phyloP scores from a whole-genome alignment of 2,888 invertebrate species.

The Lasius platythorax region DNA sequence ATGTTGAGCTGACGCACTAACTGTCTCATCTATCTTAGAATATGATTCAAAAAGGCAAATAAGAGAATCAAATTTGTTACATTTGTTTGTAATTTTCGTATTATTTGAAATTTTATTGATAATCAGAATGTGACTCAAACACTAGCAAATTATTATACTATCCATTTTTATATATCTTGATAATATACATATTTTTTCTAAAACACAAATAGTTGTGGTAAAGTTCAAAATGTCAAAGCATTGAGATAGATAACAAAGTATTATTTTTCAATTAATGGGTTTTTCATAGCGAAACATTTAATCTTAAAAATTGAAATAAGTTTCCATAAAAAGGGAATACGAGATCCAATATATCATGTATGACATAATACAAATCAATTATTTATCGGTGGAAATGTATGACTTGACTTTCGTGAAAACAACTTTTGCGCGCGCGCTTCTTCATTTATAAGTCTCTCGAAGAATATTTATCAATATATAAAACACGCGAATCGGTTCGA shows the following conservation, averaged over 20 bases:
- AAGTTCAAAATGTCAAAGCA: not conserved
- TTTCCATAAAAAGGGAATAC: not conserved
- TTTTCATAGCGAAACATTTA: not conserved
- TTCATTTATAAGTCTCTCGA: not conserved
- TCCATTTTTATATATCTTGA: not conserved
- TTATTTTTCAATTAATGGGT: not conserved
- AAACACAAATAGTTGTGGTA: not conserved
- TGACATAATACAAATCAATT: not conserved
- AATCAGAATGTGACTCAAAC: not conserved
- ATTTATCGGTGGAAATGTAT: not conserved
- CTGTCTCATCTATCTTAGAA: conserved; percentile 31
- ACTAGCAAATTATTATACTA: not conserved
- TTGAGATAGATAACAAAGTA: not conserved
- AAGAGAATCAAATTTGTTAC: conserved; percentile 1
- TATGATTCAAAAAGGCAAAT: not conserved
- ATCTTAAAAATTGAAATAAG: not conserved
- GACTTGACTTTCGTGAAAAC: not conserved
- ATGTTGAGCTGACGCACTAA: conserved; percentile 23
- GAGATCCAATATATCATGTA: not conserved
- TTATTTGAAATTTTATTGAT: conserved; percentile 12
- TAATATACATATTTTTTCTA: not conserved
- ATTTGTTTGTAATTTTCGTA: conserved; percentile 12
- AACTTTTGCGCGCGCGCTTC: not conserved
- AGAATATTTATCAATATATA: conserved; percentile 17
- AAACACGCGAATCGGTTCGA: conserved; percentile 7